Evolutionary conservation across 2,888 invertebrate species (phyloP).

Genomic region (Hypomecis punctinalis): DNA sequence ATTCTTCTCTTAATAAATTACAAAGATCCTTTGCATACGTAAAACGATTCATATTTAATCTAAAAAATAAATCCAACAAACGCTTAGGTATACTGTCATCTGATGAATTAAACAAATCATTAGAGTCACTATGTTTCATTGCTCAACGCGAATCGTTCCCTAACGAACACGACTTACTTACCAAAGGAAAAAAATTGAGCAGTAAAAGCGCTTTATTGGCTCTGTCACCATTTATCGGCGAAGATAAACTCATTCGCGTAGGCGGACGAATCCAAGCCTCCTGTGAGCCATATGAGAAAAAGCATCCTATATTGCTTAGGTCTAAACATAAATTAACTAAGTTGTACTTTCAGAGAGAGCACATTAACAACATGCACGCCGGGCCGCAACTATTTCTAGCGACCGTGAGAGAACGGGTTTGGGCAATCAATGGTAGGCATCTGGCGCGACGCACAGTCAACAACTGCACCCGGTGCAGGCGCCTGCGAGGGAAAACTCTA

Average conservation of each 20-base stretch:
- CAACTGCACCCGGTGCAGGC: conserved; percentile 35
- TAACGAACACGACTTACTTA: conserved; percentile 38
- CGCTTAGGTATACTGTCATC: conserved; percentile 18
- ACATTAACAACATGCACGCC: conserved; percentile 41
- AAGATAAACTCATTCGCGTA: conserved; percentile 41
- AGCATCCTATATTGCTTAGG: conserved; percentile 47
- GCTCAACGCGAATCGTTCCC: conserved; percentile 41
- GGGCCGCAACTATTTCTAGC: conserved; percentile 43
- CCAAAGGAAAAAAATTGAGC: conserved; percentile 28
- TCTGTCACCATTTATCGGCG: conserved; percentile 42
- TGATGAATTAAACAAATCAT: conserved; percentile 38
- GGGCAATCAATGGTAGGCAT: conserved; percentile 43
- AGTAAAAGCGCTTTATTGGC: conserved; percentile 38
- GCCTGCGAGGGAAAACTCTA: conserved; percentile 39
- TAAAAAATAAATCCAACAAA: conserved; percentile 30
- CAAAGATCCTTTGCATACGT: conserved; percentile 36
- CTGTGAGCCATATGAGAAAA: conserved; percentile 38
- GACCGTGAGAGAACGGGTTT: conserved; percentile 37
- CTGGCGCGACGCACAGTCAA: conserved; percentile 37
- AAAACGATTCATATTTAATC: conserved; percentile 36
- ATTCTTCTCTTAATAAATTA: conserved; percentile 33
- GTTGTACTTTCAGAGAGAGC: conserved; percentile 38
- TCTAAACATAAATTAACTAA: conserved; percentile 44
- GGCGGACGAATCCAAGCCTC: conserved; percentile 46
- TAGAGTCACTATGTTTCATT: conserved; percentile 27